Conservation (phyloP, 2,113 vertebrate species). For the Lethenteron reissneri region DNA sequence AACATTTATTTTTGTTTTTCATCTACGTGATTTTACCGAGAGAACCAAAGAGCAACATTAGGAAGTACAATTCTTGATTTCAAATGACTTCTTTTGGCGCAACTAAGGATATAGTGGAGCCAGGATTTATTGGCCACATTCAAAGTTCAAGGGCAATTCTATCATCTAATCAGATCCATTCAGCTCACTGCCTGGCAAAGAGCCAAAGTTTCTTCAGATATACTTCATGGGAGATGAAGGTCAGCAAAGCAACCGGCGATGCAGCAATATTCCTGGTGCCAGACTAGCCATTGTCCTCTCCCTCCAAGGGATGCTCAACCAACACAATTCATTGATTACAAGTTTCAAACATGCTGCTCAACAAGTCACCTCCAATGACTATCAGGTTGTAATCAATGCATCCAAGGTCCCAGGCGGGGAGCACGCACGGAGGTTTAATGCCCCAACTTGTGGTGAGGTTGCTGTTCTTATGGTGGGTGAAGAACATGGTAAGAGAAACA, state of each 20-base stretch:
- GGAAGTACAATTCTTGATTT: too few species aligned
- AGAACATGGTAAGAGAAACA: not conserved
- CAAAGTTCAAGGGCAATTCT: not conserved
- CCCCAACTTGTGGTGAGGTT: not conserved
- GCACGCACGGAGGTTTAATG: not conserved
- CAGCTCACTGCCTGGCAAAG: not conserved
- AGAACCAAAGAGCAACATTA: too few species aligned
- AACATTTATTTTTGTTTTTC: too few species aligned
- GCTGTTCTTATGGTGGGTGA: not conserved
- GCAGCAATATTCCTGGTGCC: not conserved
- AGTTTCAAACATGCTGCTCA: slow-evolving; percentile 1
- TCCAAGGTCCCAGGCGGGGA: slow-evolving; percentile 2
- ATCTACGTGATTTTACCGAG: too few species aligned
- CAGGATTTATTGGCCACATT: slow-evolving; percentile 1
- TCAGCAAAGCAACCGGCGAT: not conserved
- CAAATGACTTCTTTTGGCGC: not conserved
- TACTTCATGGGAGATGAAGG: not conserved
- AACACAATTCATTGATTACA: not conserved
- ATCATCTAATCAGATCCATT: not conserved
- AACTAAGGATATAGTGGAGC: not conserved
- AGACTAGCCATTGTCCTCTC: not conserved
- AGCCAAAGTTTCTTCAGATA: not conserved
- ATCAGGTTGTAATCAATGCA: not conserved
- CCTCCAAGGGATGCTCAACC: not conserved
- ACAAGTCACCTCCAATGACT: slow-evolving; percentile 1